phyloP scores from a whole-genome alignment of 2,113 vertebrate species.

The Silurus asotus region DNA sequence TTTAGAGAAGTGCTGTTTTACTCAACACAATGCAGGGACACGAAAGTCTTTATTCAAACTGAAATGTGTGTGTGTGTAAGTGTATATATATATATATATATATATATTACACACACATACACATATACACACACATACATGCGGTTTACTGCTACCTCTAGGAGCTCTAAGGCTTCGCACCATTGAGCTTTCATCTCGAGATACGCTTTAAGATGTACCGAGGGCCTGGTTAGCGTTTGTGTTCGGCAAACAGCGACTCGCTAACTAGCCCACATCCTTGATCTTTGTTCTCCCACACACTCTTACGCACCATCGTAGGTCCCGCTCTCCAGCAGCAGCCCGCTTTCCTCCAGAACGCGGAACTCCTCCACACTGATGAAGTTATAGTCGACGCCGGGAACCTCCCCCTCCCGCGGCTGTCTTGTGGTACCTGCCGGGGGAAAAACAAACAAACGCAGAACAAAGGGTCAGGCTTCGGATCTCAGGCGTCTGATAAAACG shows the following conservation, averaged over 20 bases:
- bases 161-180: not conserved
- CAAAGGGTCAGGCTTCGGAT: not conserved
- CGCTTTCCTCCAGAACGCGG: constrained; percentile 91
- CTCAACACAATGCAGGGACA: not conserved
- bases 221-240: not conserved
- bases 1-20: not conserved
- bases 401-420: constrained; percentile 94
- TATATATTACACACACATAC: no score
- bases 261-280: constrained; percentile 29
- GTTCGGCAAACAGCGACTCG: not conserved
- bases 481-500: not conserved
- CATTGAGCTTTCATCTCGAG: not conserved
- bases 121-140: no score
- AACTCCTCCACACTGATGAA: constrained; percentile 97
- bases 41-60: no score
- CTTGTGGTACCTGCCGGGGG: constrained; percentile 90
- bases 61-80: no score
- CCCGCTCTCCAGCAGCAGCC: constrained; percentile 93
- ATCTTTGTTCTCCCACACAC: constrained; percentile 32
- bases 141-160: not conserved
- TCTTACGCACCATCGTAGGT: constrained; percentile 87
- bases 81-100: no score
- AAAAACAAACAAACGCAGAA: constrained; percentile 17
- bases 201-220: not conserved
- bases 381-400: constrained; percentile 97